These are phyloP conservation scores for Monopis laevigella DNA, from an alignment of 2,888 invertebrate species.

Conservation along the genomic window DNA sequence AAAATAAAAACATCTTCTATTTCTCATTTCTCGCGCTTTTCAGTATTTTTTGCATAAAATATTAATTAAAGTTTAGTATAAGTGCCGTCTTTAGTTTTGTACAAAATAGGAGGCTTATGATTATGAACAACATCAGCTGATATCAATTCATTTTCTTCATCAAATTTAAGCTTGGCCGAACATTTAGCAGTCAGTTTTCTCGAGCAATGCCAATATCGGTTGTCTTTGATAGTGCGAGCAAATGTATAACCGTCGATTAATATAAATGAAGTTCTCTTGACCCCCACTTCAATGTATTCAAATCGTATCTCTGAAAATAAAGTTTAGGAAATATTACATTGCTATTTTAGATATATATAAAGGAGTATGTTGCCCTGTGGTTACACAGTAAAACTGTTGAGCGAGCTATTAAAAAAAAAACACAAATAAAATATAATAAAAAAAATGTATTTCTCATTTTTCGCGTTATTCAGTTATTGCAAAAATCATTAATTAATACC, in stretches of 20 bases:
- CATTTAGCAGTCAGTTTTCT: slow-evolving; percentile 16
- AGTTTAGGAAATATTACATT: no score
- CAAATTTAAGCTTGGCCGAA: slow-evolving; percentile 17
- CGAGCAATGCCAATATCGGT: slow-evolving; percentile 14
- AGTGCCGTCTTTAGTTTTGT: not conserved
- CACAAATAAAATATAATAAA: no score
- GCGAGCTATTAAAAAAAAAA: no score
- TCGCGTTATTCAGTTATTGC: no score
- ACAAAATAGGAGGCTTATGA: slow-evolving; percentile 16
- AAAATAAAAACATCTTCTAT: no score
- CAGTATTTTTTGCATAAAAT: not conserved
- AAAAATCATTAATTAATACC: no score
- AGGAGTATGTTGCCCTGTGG: no score
- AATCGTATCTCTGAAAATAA: not conserved
- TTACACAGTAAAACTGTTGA: no score
- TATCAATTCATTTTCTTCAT: slow-evolving; percentile 11
- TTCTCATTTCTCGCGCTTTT: no score
- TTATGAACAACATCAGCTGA: slow-evolving; percentile 17
- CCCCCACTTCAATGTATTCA: not conserved
- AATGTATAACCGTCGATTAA: not conserved
- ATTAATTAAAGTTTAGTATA: not conserved
- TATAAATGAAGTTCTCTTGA: not conserved
- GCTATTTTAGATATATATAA: no score
- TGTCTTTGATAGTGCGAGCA: slow-evolving; percentile 1
- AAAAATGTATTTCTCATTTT: no score